Base-by-base conservation (phyloP, 2,797 vertebrate species). In the Premnoplex brunnescens region DNA sequence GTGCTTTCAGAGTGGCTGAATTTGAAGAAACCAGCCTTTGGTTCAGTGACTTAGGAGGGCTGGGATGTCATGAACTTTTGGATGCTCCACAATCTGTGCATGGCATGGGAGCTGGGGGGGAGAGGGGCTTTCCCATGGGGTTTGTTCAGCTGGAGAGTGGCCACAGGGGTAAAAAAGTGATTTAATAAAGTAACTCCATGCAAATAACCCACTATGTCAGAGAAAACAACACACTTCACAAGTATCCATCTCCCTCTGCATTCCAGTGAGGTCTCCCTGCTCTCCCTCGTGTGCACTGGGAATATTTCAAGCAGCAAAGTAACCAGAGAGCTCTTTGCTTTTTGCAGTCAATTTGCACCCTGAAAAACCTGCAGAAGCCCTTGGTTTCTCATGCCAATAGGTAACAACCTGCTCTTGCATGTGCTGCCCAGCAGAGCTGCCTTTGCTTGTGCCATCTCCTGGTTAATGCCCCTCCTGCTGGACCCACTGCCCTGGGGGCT, bases 361-460 rank as follows among this genome's bases (percentile, higher is more conserved):
- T 60, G 20, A n/a, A 46, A 84, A 32, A 11, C 28, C 64, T 30
- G 43, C 79, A 39, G 73, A 32, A 58, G 0, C 2, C 12, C 80
- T 27, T 48, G 1, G 37, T 79, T 92, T 78, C 80, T 82, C 27
- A 0, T 21, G 48, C 17, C 43, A 3, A 23, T 7, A 3, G 5
- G 1, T 14, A 8, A 14, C 39, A 55, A 7, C 6, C 2, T 0
- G 1, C 15, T 82, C 17, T 62, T 85, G 26, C 12, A 3, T 12
- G 9, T 22, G 52, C 59, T 14, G 19, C 18, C 8, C n/a, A 55
- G 51, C 59, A 10, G 28, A 17, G 73, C 46, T n/a, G 12, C 43
- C 10, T 1, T 0, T 7, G 37, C 46, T 58, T 66, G 77, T 52
- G 71, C 91, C 66, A 5, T 22, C 68, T 44, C 26, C 89, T 62